A percentile compares a stretch with the other conserved stretches of the same genome.
phyloP scores from a whole-genome alignment of 2,797 vertebrate species.

The Vespertilio murinus region DNA sequence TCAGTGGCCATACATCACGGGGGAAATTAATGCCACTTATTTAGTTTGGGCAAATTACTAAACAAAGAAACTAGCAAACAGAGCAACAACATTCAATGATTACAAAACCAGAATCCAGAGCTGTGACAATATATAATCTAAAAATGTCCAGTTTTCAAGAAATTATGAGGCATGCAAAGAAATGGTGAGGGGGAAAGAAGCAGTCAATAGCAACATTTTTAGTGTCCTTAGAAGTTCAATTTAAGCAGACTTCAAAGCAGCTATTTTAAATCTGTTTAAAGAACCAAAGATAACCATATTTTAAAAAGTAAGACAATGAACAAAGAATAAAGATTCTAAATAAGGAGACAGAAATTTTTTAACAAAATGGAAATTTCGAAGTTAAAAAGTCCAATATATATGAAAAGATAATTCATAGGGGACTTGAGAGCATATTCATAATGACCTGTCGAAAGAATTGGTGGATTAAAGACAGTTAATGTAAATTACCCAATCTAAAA shows the following conservation, averaged over 20 bases:
- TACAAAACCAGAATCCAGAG: not conserved
- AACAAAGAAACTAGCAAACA: not conserved
- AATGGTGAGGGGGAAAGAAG: not conserved
- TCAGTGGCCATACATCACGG: not conserved
- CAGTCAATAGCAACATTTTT: not conserved
- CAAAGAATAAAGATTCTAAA: not conserved
- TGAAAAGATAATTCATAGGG: not conserved
- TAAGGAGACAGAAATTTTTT: not conserved
- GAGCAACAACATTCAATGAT: not conserved
- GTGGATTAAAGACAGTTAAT: not conserved
- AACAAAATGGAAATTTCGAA: not conserved
- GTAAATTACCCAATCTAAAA: not conserved
- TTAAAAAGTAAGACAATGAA: not conserved
- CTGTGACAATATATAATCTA: not conserved
- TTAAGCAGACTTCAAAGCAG: slow-evolving; percentile 6
- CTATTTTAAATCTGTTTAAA: not conserved
- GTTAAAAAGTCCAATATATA: not conserved
- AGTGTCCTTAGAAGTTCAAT: not conserved
- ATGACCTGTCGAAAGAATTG: not conserved
- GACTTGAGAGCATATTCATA: not conserved
- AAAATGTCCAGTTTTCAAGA: slow-evolving; percentile 7
- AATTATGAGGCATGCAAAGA: not conserved
- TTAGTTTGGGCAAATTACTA: not conserved
- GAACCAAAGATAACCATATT: not conserved
- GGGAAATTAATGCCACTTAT: not conserved